These are phyloP conservation scores for Pandion haliaetus DNA, from an alignment of 2,113 vertebrate species.

Conservation along the genomic window DNA sequence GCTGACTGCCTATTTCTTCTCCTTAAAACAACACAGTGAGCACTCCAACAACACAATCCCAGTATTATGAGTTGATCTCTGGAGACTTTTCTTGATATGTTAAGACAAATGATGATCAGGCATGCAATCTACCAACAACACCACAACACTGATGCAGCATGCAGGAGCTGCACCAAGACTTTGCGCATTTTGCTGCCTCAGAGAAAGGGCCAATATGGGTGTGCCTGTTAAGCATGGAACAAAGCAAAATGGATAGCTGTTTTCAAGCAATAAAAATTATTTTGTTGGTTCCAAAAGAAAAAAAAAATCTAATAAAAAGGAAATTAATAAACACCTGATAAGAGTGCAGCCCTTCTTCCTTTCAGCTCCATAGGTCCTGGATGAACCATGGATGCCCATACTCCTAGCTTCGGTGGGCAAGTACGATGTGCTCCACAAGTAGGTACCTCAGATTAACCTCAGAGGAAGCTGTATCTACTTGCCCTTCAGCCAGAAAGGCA, in stretches of 20 bases:
- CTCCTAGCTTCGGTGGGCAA: neutral
- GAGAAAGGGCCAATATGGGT: neutral
- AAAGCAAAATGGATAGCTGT: neutral
- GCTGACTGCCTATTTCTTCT: neutral
- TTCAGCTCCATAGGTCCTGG: neutral
- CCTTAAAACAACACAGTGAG: neutral
- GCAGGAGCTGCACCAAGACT: neutral
- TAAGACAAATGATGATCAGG: neutral
- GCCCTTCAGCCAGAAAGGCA: neutral
- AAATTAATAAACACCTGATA: neutral
- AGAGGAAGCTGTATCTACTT: neutral
- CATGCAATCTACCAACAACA: neutral
- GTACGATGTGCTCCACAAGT: neutral
- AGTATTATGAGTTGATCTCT: neutral
- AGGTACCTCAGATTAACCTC: neutral
- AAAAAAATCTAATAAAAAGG: neutral
- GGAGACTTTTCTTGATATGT: fast-evolving
- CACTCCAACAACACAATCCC: neutral
- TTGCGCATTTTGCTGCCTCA: neutral
- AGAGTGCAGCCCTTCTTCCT: neutral
- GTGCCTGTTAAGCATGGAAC: neutral
- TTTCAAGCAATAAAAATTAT: neutral
- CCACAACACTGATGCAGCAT: neutral
- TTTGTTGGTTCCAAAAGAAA: neutral
- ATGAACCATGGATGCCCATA: neutral